Evolutionary conservation across 35 echinoderm and acorn worm genomes (phyloP).

Genomic region (Acanthaster planci): DNA sequence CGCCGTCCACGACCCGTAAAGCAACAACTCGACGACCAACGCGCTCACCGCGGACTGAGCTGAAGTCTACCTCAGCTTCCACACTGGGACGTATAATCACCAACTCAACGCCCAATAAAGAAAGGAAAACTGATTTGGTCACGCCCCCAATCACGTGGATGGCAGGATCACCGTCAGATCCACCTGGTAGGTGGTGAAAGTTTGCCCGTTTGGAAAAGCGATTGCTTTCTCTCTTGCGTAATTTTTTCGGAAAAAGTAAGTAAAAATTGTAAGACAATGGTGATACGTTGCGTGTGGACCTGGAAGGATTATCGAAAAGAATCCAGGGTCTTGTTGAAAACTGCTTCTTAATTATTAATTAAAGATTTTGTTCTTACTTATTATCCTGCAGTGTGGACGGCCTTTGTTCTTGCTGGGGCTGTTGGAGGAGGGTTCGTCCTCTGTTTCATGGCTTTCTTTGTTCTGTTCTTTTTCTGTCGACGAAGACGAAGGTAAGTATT

Average conservation of each 20-base stretch:
- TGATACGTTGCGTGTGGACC: too few relatives aligned
- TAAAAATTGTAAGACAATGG: too few relatives aligned
- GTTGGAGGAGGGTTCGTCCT: conserved; percentile 4
- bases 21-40: background rate
- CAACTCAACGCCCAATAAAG: conserved; percentile 1
- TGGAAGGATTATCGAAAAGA: too few relatives aligned
- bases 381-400: background rate
- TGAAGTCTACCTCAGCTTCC: conserved; percentile 2
- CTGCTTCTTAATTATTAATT: too few relatives aligned
- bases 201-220: too few relatives aligned
- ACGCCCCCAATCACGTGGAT: conserved; percentile 25
- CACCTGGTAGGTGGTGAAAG: background rate
- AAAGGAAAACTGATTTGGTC: background rate
- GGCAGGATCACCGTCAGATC: conserved; percentile 11
- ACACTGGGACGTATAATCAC: background rate
- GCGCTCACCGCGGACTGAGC: background rate
- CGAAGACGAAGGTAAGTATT: conserved; percentile 17
- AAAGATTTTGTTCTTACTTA: background rate
- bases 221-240: too few relatives aligned
- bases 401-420: background rate
- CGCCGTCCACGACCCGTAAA: background rate
- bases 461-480: conserved; percentile 19
- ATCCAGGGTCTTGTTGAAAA: too few relatives aligned
- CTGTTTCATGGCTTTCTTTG: conserved; percentile 24
- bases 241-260: too few relatives aligned